Evolutionary conservation across 2,797 vertebrate genomes (phyloP).

Genomic region (Yasuhikotakia modesta): DNA sequence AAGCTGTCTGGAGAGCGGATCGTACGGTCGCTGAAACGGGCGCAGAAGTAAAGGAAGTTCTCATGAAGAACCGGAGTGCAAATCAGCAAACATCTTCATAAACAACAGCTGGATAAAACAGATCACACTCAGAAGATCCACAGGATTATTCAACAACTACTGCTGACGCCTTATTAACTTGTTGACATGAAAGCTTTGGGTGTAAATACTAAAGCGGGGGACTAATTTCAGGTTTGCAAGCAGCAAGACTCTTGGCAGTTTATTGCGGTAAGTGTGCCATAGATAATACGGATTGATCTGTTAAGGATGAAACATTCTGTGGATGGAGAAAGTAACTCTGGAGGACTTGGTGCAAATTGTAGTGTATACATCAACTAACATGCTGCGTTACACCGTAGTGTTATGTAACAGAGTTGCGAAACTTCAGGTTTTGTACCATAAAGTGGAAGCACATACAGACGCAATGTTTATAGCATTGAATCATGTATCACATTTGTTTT

Average conservation of each 20-base stretch:
- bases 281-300: not conserved
- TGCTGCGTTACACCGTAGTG: constrained; percentile 45
- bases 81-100: not conserved
- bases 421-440: constrained; percentile 54
- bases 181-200: constrained; percentile 14
- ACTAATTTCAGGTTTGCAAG: constrained; percentile 16
- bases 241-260: constrained; percentile 21
- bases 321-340: not conserved
- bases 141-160: not conserved
- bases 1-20: constrained; percentile 51
- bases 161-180: constrained; percentile 4
- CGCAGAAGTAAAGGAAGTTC: constrained; percentile 16
- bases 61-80: not conserved
- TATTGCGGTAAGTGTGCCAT: constrained; percentile 52
- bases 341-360: not conserved
- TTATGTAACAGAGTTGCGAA: constrained; percentile 77
- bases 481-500: not conserved
- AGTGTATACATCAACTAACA: constrained; percentile 10
- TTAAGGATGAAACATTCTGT: not conserved
- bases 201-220: constrained; percentile 14
- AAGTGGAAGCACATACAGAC: constrained; percentile 15
- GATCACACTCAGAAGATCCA: not conserved
- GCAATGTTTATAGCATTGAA: not conserved
- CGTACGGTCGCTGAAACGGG: constrained; percentile 45
- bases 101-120: constrained; percentile 9